Evolutionary conservation across 2,888 invertebrate genomes (phyloP).

Genomic region (Antitype chi): DNA sequence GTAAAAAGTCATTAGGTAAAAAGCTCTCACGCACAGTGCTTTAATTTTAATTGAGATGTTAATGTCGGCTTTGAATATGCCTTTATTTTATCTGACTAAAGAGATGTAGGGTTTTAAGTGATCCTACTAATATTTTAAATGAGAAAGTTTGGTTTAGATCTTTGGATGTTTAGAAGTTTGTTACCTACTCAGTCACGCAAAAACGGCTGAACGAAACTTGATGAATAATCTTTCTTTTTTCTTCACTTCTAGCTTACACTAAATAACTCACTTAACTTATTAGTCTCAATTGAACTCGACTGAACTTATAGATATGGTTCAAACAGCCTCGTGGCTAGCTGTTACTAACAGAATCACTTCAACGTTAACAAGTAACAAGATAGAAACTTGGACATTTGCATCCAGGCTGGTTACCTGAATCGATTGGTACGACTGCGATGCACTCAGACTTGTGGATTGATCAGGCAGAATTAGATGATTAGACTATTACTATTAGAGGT

Average conservation of each 20-base stretch:
- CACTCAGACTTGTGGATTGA: background rate
- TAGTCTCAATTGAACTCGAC: background rate
- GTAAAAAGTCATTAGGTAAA: constrained; percentile 45
- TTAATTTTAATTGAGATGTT: constrained; percentile 48
- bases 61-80: constrained; percentile 15
- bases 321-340: constrained; percentile 14
- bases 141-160: too few species aligned
- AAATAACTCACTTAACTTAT: constrained; percentile 2
- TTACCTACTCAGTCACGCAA: too few species aligned
- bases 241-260: background rate
- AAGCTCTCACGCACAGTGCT: constrained; percentile 34
- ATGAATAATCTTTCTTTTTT: background rate
- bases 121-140: too few species aligned
- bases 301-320: constrained; percentile 24
- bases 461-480: background rate
- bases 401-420: constrained; percentile 11
- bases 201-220: background rate
- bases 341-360: constrained; percentile 28
- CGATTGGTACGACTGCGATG: constrained; percentile 3
- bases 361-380: constrained; percentile 35
- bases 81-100: constrained; percentile 19
- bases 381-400: constrained; percentile 37
- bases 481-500: background rate
- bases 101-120: constrained; percentile 23
- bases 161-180: too few species aligned